These are phyloP conservation scores for Cacajao melanocephalus DNA, from an alignment of 2,797 vertebrate genomes.

Conservation along the genomic window DNA sequence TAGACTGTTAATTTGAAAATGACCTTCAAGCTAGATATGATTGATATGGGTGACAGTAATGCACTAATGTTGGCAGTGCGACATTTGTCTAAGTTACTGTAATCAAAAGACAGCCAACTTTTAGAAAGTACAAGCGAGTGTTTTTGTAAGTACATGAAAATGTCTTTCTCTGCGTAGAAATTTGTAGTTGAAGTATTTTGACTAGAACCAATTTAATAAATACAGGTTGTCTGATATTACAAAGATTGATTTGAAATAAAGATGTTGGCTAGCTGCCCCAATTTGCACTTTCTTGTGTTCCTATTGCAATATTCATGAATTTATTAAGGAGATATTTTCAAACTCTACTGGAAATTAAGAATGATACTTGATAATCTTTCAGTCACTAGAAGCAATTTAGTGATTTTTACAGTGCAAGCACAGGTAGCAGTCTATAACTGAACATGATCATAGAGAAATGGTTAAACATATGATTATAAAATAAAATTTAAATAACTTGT, in stretches of 20 bases:
- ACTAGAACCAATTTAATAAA: background rate
- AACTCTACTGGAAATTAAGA: background rate
- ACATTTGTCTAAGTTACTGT: slow-evolving; percentile 54
- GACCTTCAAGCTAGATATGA: slow-evolving; percentile 45
- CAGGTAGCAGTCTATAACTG: background rate
- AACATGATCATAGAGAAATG: background rate
- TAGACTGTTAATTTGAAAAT: slow-evolving; percentile 66
- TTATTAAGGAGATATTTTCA: background rate
- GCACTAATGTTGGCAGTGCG: slow-evolving; percentile 15
- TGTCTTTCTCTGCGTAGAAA: background rate
- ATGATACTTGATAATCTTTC: background rate
- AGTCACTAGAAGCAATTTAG: background rate
- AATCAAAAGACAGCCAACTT: background rate
- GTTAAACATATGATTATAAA: background rate
- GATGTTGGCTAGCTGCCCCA: background rate
- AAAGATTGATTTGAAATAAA: slow-evolving; percentile 22
- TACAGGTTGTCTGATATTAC: background rate
- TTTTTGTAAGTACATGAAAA: background rate
- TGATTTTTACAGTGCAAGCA: background rate
- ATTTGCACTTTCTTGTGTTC: background rate
- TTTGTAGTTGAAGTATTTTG: background rate
- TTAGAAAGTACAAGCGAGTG: background rate
- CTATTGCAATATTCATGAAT: slow-evolving; percentile 24
- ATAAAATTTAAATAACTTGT: background rate
- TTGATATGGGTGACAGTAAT: slow-evolving; percentile 31